Base-by-base conservation (phyloP, 1,140 invertebrate genomes). In the Drosophila bipectinata region DNA sequence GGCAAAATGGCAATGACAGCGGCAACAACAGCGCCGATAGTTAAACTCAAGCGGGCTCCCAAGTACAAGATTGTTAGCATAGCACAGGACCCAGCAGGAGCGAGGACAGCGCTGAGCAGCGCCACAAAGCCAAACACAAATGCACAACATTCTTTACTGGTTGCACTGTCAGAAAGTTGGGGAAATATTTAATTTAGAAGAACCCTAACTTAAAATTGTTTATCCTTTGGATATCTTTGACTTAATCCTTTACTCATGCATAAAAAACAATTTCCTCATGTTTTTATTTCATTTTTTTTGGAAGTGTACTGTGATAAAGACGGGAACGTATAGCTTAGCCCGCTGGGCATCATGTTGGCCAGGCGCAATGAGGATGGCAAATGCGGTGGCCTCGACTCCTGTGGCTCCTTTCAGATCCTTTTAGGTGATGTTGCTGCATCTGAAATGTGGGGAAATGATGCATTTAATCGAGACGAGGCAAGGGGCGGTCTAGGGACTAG, bases 41-140 rank as follows among this genome's bases (percentile, higher is more conserved):
- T 73, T 68, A 74, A 77, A 66, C 68, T 58, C 45, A 47, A 79
- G 57, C 71, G 52, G 56, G 73, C 67, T 60, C 59, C 67, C 39
- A 83, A 77, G 79, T 78, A 83, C 79, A 76, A 83, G 72, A 79
- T 76, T 83, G 75, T 79, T 83, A 77, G 74, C 73, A 80, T 67
- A 64, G 62, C 49, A 32, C 52, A 62, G 59, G 49, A 56, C 63
- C 26, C 73, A 68, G 71, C 61, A 59, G 79, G 75, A 64, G 54
- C 47, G 58, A 72, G 71, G 51, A 63, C 53, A 59, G 51, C 53
- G 60, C 54, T 21, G 54, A 69, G 59, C 48, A 56, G 60, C 24
- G 64, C 34, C 79, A 87, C 72, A 88, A 79, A 82, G 79, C 53
- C 79, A 74, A 78, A 66, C 75, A 75, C 52, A 79, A 87, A 66